A percentile compares a stretch with the other conserved stretches of the same genome.
Conservation (phyloP, 1,140 invertebrate genomes). For the Tetragnatha versicolor region DNA sequence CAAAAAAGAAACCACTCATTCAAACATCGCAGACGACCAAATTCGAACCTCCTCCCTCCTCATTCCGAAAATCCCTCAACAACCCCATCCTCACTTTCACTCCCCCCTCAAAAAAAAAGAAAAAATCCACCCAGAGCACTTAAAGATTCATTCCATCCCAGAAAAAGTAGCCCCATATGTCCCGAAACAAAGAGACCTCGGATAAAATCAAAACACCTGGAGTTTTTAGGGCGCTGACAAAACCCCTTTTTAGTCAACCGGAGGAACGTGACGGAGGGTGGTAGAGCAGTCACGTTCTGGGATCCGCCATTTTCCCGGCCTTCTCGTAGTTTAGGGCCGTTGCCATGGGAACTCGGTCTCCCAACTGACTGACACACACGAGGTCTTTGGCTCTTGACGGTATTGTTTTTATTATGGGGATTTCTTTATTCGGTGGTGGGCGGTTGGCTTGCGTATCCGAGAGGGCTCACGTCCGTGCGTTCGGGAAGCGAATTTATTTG, state of each 20-base stretch:
- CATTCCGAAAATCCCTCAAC: too few species aligned
- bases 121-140: too few species aligned
- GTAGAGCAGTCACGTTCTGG: conserved; percentile 12
- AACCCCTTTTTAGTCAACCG: conserved; percentile 25
- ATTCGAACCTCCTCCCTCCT: too few species aligned
- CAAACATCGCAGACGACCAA: too few species aligned
- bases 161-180: too few species aligned
- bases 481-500: neutral
- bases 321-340: conserved; percentile 19
- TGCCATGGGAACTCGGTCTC: conserved; percentile 23
- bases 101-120: too few species aligned
- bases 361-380: conserved; percentile 12
- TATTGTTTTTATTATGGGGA: conserved; percentile 1
- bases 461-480: neutral
- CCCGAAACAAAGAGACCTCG: too few species aligned
- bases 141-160: too few species aligned
- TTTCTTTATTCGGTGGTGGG: neutral
- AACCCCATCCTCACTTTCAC: too few species aligned
- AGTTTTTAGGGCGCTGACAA: conserved; percentile 25
- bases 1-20: too few species aligned
- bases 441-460: too few species aligned
- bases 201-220: too few species aligned
- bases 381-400: neutral
- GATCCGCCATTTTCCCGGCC: conserved; percentile 19
- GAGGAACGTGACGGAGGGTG: neutral